phyloP scores from a whole-genome alignment of 2,888 invertebrate species.

The Cerceris rybyensis region DNA sequence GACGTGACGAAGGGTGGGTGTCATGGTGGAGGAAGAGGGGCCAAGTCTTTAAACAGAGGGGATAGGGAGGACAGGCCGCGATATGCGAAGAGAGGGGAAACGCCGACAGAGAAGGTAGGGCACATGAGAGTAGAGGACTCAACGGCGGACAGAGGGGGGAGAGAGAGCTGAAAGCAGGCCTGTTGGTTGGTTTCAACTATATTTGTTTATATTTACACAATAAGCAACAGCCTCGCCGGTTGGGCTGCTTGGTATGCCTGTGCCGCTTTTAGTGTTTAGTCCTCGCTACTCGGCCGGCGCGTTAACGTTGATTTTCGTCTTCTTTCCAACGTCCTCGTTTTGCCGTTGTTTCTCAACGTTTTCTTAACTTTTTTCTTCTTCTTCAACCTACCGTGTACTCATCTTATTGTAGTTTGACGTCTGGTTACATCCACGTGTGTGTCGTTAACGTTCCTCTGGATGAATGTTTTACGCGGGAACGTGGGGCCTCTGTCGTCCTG shows the following conservation, averaged over 20 bases:
- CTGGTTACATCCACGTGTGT: slow-evolving; percentile 7
- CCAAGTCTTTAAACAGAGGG: slow-evolving; percentile 53
- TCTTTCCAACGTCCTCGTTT: slow-evolving; percentile 37
- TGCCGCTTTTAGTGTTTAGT: slow-evolving; percentile 80
- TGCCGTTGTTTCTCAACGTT: slow-evolving; percentile 12
- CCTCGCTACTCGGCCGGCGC: slow-evolving; percentile 75
- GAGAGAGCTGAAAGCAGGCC: slow-evolving; percentile 79
- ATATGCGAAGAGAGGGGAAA: slow-evolving; percentile 42
- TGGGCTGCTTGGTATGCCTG: slow-evolving; percentile 70
- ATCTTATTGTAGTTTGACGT: not conserved
- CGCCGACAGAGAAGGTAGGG: slow-evolving; percentile 52
- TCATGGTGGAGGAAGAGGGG: slow-evolving; percentile 59
- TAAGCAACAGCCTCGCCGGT: slow-evolving; percentile 80
- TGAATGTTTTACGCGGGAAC: too few species aligned
- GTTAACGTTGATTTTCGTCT: slow-evolving; percentile 65
- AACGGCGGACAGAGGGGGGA: slow-evolving; percentile 32
- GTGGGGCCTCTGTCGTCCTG: too few species aligned
- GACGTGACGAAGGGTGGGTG: slow-evolving; percentile 62
- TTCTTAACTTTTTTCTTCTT: not conserved
- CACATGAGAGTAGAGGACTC: slow-evolving; percentile 43
- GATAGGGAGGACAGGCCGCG: slow-evolving; percentile 51
- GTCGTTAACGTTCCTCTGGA: too few species aligned
- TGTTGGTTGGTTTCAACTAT: slow-evolving; percentile 82
- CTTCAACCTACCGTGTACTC: not conserved
- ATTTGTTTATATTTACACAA: slow-evolving; percentile 83